A percentile compares a stretch with the other conserved stretches of the same genome.
Conservation (phyloP, 2,888 invertebrate species). For the Agelastica alni region DNA sequence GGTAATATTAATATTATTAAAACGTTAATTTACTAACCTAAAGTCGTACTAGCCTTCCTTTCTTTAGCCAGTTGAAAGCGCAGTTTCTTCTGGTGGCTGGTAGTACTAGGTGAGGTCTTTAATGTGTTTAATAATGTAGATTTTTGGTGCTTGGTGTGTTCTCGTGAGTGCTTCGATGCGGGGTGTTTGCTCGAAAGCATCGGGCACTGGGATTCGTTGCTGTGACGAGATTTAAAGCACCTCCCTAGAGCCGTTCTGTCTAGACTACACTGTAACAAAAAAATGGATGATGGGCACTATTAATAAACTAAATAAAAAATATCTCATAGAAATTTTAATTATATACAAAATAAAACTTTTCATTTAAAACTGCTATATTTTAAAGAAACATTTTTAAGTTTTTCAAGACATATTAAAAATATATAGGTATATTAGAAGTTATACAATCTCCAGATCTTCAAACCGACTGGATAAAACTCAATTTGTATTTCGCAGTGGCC, state of each 20-base stretch:
- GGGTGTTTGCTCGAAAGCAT: conserved; percentile 60
- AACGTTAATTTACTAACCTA: conserved; percentile 49
- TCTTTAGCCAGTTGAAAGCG: conserved; percentile 87
- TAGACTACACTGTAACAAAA: conserved; percentile 71
- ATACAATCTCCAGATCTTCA: too few relatives aligned
- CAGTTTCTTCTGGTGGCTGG: conserved; percentile 73
- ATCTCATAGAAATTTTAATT: too few relatives aligned
- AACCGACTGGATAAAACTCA: too few relatives aligned
- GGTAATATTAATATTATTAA: not conserved
- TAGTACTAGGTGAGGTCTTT: conserved; percentile 58
- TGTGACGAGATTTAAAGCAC: conserved; percentile 69
- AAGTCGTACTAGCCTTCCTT: conserved; percentile 92
- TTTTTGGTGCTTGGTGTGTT: conserved; percentile 46
- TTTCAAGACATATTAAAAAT: too few relatives aligned
- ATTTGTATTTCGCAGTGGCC: too few relatives aligned
- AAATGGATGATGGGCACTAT: too few relatives aligned
- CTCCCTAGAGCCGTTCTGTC: conserved; percentile 66
- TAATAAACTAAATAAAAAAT: too few relatives aligned
- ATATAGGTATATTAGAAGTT: too few relatives aligned
- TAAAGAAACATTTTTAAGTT: too few relatives aligned
- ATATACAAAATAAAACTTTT: too few relatives aligned
- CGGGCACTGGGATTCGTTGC: conserved; percentile 77
- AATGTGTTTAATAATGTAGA: conserved; percentile 53
- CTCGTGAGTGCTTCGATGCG: conserved; percentile 49
- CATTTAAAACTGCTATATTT: too few relatives aligned